These are phyloP conservation scores for Meandrusa payeni DNA, from an alignment of 2,888 invertebrate genomes.

Conservation along the genomic window DNA sequence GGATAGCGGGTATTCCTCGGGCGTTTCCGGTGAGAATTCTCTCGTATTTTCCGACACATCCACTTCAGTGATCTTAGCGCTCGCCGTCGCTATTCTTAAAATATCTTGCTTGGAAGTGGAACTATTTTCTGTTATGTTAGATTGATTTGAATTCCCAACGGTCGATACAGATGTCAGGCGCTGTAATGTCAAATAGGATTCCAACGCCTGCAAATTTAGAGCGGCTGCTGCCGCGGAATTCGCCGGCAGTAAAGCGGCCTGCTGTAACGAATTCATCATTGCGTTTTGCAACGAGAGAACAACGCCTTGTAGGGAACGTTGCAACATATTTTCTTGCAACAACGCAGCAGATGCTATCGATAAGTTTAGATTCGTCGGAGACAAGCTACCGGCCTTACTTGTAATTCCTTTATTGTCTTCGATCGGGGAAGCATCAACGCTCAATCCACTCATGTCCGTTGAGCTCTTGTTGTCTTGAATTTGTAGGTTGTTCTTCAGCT, in stretches of 20 bases:
- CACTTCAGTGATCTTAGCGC: slow-evolving; percentile 73
- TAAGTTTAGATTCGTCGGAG: slow-evolving; percentile 65
- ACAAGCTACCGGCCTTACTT: slow-evolving; percentile 70
- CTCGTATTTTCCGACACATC: slow-evolving; percentile 61
- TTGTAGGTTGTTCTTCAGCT: slow-evolving; percentile 75
- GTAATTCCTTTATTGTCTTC: slow-evolving; percentile 58
- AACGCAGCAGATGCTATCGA: slow-evolving; percentile 82
- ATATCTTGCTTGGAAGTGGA: slow-evolving; percentile 84
- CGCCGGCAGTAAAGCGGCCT: slow-evolving; percentile 90
- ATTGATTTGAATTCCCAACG: slow-evolving; percentile 59
- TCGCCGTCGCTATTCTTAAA: slow-evolving; percentile 82
- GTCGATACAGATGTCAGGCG: slow-evolving; percentile 86
- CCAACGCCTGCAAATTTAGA: slow-evolving; percentile 90
- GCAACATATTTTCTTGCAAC: slow-evolving; percentile 83
- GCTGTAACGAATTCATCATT: slow-evolving; percentile 91
- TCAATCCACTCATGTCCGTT: slow-evolving; percentile 62
- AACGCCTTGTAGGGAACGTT: slow-evolving; percentile 89
- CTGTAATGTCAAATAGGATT: slow-evolving; percentile 92
- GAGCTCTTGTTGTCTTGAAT: slow-evolving; percentile 70
- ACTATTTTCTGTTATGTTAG: slow-evolving; percentile 53
- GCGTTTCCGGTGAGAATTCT: slow-evolving; percentile 69
- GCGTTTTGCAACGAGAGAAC: slow-evolving; percentile 91
- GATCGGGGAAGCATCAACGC: slow-evolving; percentile 59
- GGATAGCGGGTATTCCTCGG: slow-evolving; percentile 72
- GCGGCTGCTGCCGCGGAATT: slow-evolving; percentile 93